Evolutionary conservation across 1,140 invertebrate species (phyloP), one percentile per base, ranked within the genome.

Genomic region (Aradophagus sp.): DNA sequence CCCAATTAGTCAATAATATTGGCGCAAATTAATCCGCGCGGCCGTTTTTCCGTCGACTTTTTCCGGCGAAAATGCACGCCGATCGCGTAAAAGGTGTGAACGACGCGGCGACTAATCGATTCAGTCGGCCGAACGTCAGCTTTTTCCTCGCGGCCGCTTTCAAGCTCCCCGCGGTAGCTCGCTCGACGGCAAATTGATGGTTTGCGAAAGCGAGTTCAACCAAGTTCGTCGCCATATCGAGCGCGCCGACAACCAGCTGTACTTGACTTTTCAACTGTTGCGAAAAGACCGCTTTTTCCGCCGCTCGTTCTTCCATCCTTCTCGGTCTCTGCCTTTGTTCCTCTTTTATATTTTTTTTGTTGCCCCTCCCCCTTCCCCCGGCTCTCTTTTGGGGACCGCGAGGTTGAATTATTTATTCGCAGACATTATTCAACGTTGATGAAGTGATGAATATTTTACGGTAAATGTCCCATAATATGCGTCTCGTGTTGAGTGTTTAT

Each of bases 181-280:
- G 52, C 35, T 39, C 41, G 48, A 38, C 62, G 41, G 52, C 32
- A 59, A 67, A 58, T 67, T 67, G 63, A 67, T 67, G 45, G 53
- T 53, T 67, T 52, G 63, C 63, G 63, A 67, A 67, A 67, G 63
- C 63, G 63, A 38, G 52, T 67, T 67, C 63, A 58, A 58, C 50
- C 2, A 68, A 68, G 53, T 68, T 68, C 53, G 63, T 66, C 52
- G 47, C 45, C 63, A 59, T 67, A 67, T 47, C 53, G 44, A 66
- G 62, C 42, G 29, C 42, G 19, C 19, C 36, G 4, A 38, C 23
- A 38, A 36, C 42, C 53, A 44, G 45, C 31, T 19, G 62, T 56
- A 56, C 62, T 66, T 56, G 62, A 66, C 62, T 66, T 66, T 66
- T 66, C 29, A 66, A 66, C 62, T 66, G 35, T 58, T 39, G 36